Percentiles rank a stretch among this genome's conserved stretches.
Conservation (phyloP, 2,797 vertebrate genomes). For the Glyptemys insculpta region DNA sequence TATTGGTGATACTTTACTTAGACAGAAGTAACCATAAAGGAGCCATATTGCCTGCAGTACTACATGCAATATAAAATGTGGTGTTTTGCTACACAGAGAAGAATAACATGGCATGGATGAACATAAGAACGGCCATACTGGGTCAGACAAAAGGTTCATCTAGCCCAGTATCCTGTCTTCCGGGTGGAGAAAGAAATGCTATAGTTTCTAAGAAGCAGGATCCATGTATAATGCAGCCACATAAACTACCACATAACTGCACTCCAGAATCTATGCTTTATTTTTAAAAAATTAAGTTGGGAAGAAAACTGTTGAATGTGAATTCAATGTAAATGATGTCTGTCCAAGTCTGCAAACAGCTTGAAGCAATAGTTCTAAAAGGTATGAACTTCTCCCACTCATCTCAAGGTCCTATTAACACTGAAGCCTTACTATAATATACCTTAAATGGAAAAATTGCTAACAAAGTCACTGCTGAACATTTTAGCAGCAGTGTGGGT, state of each 20-base stretch:
- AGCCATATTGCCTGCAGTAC: background rate
- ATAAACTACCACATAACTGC: background rate
- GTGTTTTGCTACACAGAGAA: background rate
- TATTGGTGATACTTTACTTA: background rate
- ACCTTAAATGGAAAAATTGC: background rate
- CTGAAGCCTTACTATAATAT: conserved; percentile 1
- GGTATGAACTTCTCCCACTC: background rate
- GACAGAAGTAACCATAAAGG: background rate
- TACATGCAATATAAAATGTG: background rate
- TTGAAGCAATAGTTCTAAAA: background rate
- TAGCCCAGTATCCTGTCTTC: too few species aligned
- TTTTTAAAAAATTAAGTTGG: background rate
- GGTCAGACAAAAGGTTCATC: too few species aligned
- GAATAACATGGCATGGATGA: background rate
- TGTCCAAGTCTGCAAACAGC: conserved; percentile 21
- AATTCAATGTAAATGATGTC: background rate
- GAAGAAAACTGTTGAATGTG: background rate
- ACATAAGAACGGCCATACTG: too few species aligned
- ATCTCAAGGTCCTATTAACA: background rate
- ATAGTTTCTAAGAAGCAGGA: background rate
- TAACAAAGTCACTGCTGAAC: background rate
- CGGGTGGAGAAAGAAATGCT: background rate
- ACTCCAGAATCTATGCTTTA: background rate
- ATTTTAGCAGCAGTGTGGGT: background rate
- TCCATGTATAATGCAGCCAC: background rate